Evolutionary conservation across 2,888 invertebrate species (phyloP), one percentile per base, ranked within the genome.

Genomic region (Ernsta delagoae): DNA sequence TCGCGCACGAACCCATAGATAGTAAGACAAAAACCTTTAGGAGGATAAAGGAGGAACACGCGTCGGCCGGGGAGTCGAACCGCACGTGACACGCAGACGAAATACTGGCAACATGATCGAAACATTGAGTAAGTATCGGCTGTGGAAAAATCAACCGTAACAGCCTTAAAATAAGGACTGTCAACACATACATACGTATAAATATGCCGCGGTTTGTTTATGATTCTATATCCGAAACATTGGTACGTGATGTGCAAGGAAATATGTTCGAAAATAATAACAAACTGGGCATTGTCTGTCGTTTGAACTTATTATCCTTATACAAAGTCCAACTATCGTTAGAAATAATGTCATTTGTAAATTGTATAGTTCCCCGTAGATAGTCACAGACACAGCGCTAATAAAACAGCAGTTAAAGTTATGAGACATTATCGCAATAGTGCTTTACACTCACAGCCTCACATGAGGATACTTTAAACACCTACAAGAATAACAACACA

Each of bases 51-150:
- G 80, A 77, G 77, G 80, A 83, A 85, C 85, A 84, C 82, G 75
- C 79, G 79, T 80, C 80, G 78, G 78, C 78, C 80, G 79, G 83
- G 84, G 85, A 87, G 83, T 81, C 85, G 85, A 85, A 84, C 85
- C 80, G 76, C 72, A 92, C 92, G 92, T 92, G 92, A 90, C 77
- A 70, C 66, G 91, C 83, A 88, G 82, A 81, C 88, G 75, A 83
- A 92, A 85, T 80, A 75, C 78, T 74, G 74, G 73, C 75, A 74
- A 79, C 78, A 78, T 77, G 56, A 85, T 83, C 83, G 80, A 80
- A 81, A 78, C 73, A 70, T 66, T 71, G 71, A 70, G 73, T 70
- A 77, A 74, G 64, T 65, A 3, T 50, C 45, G 39, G 53, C 36
- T 60, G 70, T 79, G 76, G 74, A 66, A 84, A 79, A 79, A 72